Conservation (phyloP, 2,888 invertebrate species). For the Tortrix viridana region DNA sequence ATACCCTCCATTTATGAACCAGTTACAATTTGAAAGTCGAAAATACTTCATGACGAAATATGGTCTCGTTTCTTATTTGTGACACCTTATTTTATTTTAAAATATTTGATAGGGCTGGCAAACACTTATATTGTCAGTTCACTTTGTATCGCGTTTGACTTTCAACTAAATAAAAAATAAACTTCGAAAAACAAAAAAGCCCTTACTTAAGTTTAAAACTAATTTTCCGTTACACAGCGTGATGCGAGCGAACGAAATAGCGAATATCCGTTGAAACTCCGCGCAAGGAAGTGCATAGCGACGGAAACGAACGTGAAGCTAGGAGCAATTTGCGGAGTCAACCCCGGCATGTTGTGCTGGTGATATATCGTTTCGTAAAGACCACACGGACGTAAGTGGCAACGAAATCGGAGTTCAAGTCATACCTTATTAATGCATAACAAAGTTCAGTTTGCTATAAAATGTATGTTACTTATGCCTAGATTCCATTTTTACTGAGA, state of each 20-base stretch:
- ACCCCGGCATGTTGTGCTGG: conserved; percentile 24
- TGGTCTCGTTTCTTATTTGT: too few species aligned
- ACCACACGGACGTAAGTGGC: not conserved
- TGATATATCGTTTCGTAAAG: conserved; percentile 17
- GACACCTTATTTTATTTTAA: too few species aligned
- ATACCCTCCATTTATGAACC: too few species aligned
- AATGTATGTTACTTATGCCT: not conserved
- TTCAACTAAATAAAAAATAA: not conserved
- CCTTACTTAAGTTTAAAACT: conserved; percentile 30
- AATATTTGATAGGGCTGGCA: too few species aligned
- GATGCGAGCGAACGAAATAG: conserved; percentile 43
- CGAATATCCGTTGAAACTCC: conserved; percentile 41
- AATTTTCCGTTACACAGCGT: conserved; percentile 33
- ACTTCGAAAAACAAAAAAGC: not conserved
- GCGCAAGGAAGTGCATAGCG: conserved; percentile 49
- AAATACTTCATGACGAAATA: too few species aligned
- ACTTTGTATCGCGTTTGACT: not conserved
- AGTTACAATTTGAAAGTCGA: too few species aligned
- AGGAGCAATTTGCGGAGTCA: conserved; percentile 46
- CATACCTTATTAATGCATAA: not conserved
- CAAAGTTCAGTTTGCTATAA: not conserved
- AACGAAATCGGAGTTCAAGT: not conserved
- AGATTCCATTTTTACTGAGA: not conserved
- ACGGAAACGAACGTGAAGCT: conserved; percentile 49
- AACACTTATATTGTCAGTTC: too few species aligned